Percentiles rank a stretch among this genome's conserved stretches.
Evolutionary conservation across 2,888 invertebrate species (phyloP).

Genomic region (Seira musarum): DNA sequence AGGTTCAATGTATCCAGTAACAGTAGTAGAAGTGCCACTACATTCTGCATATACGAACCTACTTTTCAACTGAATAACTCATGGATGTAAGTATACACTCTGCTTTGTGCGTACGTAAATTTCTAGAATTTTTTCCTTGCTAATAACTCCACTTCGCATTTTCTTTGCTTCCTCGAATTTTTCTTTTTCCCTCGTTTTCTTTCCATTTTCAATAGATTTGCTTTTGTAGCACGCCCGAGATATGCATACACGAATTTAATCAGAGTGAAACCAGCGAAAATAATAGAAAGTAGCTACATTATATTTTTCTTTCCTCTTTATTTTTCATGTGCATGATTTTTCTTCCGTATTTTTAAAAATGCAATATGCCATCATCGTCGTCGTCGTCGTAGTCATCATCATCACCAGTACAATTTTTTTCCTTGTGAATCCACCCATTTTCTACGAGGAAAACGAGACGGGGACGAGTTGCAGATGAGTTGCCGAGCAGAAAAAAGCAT

Average conservation of each 20-base stretch:
- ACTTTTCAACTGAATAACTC: neutral
- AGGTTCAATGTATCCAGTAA: neutral
- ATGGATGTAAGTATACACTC: neutral
- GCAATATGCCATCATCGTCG: slow-evolving; percentile 23
- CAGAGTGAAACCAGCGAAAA: slow-evolving; percentile 42
- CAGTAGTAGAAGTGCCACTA: too few relatives aligned
- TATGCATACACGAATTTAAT: slow-evolving; percentile 57
- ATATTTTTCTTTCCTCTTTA: slow-evolving; percentile 14
- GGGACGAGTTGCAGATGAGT: slow-evolving; percentile 14
- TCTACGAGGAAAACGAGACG: slow-evolving; percentile 27
- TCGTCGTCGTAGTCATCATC: too few relatives aligned
- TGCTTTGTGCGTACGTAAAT: too few relatives aligned
- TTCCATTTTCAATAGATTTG: slow-evolving; percentile 32
- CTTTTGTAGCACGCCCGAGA: slow-evolving; percentile 37
- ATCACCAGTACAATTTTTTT: slow-evolving; percentile 11
- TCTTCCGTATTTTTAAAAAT: slow-evolving; percentile 35
- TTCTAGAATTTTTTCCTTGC: too few relatives aligned
- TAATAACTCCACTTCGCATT: neutral
- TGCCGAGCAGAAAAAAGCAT: slow-evolving; percentile 13
- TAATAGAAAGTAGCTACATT: slow-evolving; percentile 10
- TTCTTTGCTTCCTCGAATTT: neutral
- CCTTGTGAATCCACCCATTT: slow-evolving; percentile 32
- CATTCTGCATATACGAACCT: too few relatives aligned
- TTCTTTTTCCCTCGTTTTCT: neutral
- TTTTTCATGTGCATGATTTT: slow-evolving; percentile 24